Base-by-base conservation (phyloP, 2,797 vertebrate species). In the Melanogrammus aeglefinus region DNA sequence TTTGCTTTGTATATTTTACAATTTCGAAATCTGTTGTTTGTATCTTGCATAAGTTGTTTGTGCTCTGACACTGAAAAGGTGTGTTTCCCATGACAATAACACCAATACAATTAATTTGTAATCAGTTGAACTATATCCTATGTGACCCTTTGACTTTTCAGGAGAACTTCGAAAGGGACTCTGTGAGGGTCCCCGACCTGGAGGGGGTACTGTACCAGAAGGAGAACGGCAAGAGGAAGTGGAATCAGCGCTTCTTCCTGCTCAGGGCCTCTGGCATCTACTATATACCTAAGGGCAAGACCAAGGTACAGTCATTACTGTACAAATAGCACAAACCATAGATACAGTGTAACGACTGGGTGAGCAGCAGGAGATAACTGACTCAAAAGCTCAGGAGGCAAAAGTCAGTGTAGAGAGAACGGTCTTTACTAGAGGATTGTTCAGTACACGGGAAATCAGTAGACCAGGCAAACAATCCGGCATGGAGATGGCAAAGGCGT, bases 191-290 rank as follows among this genome's bases (percentile, higher is more conserved):
- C 77, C 97, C 97, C 79, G 94, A 96, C 76, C 89, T 97, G 24
- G 96, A 97, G 92, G 95, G 95, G 73, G 88, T 83, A n/a, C 93
- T 98, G 88, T 94, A 93, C 91, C 89, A 97, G 76, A 97, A 97
- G 92, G 96, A 97, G 90, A 95, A 96, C 77, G 96, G 96, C 78
- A 98, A 95, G 85, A 97, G 96, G 86, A 91, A 95, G 66, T 98
- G 97, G 97, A 98, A 96, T 88, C 93, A 92, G 4, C 96, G 95
- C 24, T 96, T 95, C 89, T 97, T 98, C 83, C 87, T 97, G 85
- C 93, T 98, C 3, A 93, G 97, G 79, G 96, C 97, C 86, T 98
- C 97, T 35, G 97, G 97, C 86, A 96, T 98, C 92, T 98, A 98
- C 92, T 97, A 95, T 44, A 95, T 97, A 16, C 96, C 96, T 80